These are phyloP conservation scores for Patagioenas fasciata DNA, from an alignment of 2,113 vertebrate genomes.

Conservation along the genomic window DNA sequence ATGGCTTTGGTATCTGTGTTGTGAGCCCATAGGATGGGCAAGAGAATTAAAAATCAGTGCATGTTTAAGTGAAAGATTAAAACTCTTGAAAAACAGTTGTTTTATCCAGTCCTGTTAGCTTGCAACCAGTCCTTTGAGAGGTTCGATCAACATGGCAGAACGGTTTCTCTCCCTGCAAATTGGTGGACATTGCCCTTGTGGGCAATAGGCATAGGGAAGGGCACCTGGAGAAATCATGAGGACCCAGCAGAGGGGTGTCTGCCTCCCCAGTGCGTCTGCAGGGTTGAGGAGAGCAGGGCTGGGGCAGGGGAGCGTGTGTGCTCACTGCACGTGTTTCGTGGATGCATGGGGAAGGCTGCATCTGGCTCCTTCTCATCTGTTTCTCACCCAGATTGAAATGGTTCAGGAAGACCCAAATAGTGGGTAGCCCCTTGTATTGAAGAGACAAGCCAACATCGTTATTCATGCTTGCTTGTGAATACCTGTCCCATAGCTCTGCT, in stretches of 20 bases:
- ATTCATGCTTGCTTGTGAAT: background rate
- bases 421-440: background rate
- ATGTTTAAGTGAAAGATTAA: background rate
- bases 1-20: background rate
- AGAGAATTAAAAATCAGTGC: background rate
- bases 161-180: background rate
- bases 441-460: background rate
- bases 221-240: background rate
- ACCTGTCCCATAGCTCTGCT: background rate
- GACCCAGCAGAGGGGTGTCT: background rate
- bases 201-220: background rate
- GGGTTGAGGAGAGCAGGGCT: background rate
- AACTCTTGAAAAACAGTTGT: background rate
- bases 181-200: rapidly evolving
- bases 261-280: background rate
- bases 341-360: background rate
- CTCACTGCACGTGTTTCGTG: background rate
- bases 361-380: background rate
- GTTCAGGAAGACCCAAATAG: background rate
- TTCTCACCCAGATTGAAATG: background rate
- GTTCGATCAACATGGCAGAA: rapidly evolving
- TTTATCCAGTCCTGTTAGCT: background rate
- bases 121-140: background rate
- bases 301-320: rapidly evolving
- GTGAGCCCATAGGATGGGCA: too few species aligned